Percentiles rank a stretch among this genome's conserved stretches.
Conservation (phyloP, 2,888 invertebrate genomes). For the Acrobasis suavella region DNA sequence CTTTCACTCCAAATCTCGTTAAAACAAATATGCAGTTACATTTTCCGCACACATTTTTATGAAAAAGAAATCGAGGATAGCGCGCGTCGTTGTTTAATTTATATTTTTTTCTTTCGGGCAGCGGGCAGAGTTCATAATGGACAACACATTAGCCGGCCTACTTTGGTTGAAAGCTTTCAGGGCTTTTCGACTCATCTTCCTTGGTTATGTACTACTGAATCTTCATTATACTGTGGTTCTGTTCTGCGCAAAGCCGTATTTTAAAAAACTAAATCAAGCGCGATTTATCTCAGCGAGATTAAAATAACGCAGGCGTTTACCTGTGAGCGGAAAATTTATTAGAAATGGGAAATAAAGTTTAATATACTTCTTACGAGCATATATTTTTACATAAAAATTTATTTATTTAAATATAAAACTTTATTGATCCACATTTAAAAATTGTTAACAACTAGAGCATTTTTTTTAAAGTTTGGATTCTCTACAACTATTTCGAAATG, state of each 20-base stretch:
- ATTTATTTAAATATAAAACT: too few relatives aligned
- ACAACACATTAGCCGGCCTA: conserved; percentile 74
- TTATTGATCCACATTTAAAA: too few relatives aligned
- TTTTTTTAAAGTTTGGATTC: too few relatives aligned
- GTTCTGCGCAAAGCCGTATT: conserved; percentile 6
- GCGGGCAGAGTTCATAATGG: conserved; percentile 67
- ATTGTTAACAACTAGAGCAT: too few relatives aligned
- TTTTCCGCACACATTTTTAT: conserved; percentile 35
- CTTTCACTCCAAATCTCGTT: conserved; percentile 1
- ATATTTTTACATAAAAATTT: too few relatives aligned
- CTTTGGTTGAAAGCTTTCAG: conserved; percentile 72
- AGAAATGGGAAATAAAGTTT: background rate
- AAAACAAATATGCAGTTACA: conserved; percentile 19
- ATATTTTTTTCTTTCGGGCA: conserved; percentile 58
- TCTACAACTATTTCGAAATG: too few relatives aligned
- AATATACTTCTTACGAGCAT: too few relatives aligned
- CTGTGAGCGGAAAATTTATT: conserved; percentile 1
- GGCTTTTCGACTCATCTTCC: conserved; percentile 63
- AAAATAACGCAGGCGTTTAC: conserved; percentile 2
- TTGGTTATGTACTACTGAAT: conserved; percentile 40
- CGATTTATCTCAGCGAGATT: background rate
- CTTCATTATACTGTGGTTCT: conserved; percentile 5
- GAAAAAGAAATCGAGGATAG: conserved; percentile 42
- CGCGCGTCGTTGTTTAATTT: conserved; percentile 56
- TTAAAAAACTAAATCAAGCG: conserved; percentile 1